Conservation (phyloP, 2,113 vertebrate genomes). For the Solenodon paradoxus region DNA sequence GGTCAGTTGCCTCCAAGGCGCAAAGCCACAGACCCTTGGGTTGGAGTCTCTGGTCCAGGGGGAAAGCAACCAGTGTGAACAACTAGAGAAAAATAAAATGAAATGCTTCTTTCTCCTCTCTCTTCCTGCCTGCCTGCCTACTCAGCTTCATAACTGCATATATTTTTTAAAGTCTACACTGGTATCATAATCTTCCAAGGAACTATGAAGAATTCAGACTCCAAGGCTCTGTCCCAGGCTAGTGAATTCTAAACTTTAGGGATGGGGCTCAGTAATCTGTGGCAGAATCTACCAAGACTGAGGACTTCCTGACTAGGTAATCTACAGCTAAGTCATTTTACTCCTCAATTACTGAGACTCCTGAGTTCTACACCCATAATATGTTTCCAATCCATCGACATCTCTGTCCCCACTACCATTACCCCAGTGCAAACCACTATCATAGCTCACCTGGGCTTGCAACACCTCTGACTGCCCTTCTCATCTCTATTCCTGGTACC, state of each 20-base stretch:
- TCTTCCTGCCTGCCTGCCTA: too few relatives aligned
- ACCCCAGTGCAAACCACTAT: not conserved
- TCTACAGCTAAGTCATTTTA: too few relatives aligned
- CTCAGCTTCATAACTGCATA: too few relatives aligned
- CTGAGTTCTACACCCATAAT: not conserved
- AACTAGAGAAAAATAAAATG: too few relatives aligned
- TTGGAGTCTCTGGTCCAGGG: too few relatives aligned
- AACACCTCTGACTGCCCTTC: not conserved
- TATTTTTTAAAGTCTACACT: not conserved
- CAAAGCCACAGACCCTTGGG: too few relatives aligned
- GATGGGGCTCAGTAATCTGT: not conserved
- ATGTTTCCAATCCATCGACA: not conserved
- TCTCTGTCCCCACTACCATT: not conserved
- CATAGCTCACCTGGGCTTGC: not conserved
- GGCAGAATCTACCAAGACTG: not conserved
- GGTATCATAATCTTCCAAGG: not conserved
- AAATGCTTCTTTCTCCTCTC: too few relatives aligned
- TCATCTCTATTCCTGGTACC: not conserved
- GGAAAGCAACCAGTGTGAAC: too few relatives aligned
- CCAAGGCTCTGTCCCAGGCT: not conserved
- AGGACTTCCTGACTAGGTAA: not conserved
- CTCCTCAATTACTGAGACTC: not conserved
- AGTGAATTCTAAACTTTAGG: not conserved
- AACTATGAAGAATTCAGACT: not conserved
- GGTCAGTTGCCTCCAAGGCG: too few relatives aligned